Percentiles rank a stretch among this genome's conserved stretches.
Evolutionary conservation across 2,113 vertebrate species (phyloP).

Genomic region (Grallaria varia): DNA sequence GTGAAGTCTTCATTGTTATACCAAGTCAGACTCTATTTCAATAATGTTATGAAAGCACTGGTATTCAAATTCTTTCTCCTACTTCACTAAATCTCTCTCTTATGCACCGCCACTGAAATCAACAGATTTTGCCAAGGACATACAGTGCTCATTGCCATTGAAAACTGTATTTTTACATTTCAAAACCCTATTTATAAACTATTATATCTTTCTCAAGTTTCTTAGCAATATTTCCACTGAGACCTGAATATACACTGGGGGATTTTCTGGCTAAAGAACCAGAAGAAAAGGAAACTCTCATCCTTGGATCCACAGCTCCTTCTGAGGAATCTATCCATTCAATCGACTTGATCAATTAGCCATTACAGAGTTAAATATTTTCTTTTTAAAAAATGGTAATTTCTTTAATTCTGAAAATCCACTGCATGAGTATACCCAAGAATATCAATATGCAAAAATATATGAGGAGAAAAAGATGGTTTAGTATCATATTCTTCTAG

Average conservation of each 20-base stretch:
- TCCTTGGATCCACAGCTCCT: constrained; percentile 26
- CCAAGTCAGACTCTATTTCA: constrained; percentile 12
- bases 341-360: constrained; percentile 13
- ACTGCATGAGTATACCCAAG: not conserved
- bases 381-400: not conserved
- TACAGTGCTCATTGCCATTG: constrained; percentile 31
- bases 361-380: not conserved
- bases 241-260: not conserved
- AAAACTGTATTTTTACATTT: constrained; percentile 60
- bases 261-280: constrained; percentile 1
- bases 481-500: not conserved
- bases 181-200: constrained; percentile 63
- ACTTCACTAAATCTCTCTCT: not conserved
- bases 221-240: constrained; percentile 31
- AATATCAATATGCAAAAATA: not conserved
- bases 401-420: not conserved
- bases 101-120: not conserved
- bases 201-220: constrained; percentile 36
- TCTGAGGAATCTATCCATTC: not conserved
- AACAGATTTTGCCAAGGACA: not conserved
- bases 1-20: not conserved
- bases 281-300: constrained; percentile 24
- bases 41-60: not conserved
- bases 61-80: constrained; percentile 44
- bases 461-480: not conserved